Evolutionary conservation across 2,113 vertebrate genomes (phyloP).

Genomic region (Eurypyga helias): DNA sequence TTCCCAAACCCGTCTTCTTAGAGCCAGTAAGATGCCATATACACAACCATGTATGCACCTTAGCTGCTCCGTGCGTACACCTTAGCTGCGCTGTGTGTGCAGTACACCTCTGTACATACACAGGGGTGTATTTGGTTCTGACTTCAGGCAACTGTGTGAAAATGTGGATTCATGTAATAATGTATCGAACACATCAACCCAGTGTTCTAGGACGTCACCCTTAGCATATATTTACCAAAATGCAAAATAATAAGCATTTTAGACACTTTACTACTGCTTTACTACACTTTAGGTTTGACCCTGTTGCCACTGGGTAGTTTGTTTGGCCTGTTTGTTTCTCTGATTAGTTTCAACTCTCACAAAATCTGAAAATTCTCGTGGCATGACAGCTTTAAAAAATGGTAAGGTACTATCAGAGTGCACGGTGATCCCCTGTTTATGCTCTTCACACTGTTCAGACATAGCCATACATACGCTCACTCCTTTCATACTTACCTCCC

Average conservation of each 20-base stretch:
- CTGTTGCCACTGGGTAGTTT: not conserved
- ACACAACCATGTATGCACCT: not conserved
- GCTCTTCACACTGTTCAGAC: not conserved
- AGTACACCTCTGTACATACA: not conserved
- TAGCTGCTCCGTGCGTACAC: fast-evolving
- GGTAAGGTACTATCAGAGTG: not conserved
- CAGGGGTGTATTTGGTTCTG: fast-evolving
- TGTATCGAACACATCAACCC: not conserved
- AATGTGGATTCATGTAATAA: not conserved
- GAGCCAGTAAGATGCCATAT: not conserved
- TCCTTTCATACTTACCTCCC: not conserved
- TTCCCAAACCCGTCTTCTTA: not conserved
- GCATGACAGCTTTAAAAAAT: not conserved
- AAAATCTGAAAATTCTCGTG: not conserved
- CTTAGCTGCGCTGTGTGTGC: fast-evolving
- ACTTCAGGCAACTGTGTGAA: not conserved
- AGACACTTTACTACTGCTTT: not conserved
- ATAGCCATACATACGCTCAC: not conserved
- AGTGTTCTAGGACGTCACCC: not conserved
- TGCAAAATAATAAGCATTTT: not conserved
- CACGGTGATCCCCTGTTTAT: not conserved
- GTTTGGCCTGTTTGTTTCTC: constrained; percentile 29
- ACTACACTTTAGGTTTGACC: not conserved
- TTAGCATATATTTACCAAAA: not conserved
- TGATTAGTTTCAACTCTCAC: not conserved